Percentiles rank a stretch among this genome's conserved stretches.
Conservation (phyloP, 1,140 invertebrate genomes). For the Trachymyrmex cornetzi region DNA sequence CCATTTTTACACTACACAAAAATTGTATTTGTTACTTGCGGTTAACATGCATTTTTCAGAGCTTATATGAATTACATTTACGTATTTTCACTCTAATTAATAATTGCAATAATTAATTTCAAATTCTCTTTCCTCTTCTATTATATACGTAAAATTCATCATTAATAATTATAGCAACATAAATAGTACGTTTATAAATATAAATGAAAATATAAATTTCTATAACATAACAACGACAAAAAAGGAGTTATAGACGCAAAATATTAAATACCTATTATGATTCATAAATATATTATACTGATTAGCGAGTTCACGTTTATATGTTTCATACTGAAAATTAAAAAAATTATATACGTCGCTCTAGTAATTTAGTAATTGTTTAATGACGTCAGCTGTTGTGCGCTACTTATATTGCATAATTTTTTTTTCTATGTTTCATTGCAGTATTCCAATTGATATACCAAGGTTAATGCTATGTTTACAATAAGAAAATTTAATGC, state of each 20-base stretch:
- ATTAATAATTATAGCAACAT: not conserved
- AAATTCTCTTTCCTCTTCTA: not conserved
- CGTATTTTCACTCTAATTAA: not conserved
- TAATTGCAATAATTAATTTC: not conserved
- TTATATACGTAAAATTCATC: not conserved
- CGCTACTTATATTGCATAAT: not conserved
- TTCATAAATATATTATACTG: conserved; percentile 18
- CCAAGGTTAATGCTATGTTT: not conserved
- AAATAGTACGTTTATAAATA: not conserved
- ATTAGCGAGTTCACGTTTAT: not conserved
- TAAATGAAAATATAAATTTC: not conserved
- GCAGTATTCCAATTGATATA: conserved; percentile 20
- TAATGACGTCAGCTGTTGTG: not conserved
- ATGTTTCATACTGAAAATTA: not conserved
- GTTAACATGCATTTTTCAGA: not conserved
- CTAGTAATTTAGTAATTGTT: conserved; percentile 14
- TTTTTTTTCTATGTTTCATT: not conserved
- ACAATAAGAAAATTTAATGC: not conserved
- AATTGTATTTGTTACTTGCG: not conserved
- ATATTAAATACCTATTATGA: not conserved
- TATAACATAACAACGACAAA: not conserved
- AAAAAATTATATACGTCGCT: not conserved
- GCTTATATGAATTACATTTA: not conserved
- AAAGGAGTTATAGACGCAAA: not conserved
- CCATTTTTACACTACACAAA: not conserved